A percentile compares a stretch with the other conserved stretches of the same genome.
Evolutionary conservation across 2,113 vertebrate species (phyloP).

Genomic region (Spilogale gracilis): DNA sequence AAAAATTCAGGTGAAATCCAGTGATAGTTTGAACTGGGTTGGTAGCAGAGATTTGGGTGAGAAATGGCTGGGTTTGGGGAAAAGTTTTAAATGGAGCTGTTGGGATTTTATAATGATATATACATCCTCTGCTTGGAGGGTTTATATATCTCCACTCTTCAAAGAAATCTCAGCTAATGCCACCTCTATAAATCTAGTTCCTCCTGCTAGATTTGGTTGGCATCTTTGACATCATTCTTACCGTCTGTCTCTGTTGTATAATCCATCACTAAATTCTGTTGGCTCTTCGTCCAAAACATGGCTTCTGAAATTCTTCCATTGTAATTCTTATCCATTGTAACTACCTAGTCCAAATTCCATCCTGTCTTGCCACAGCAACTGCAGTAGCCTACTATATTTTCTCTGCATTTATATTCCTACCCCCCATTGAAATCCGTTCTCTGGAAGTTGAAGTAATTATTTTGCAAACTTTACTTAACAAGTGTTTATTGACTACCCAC

Average conservation of each 20-base stretch:
- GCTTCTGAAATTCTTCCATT: not conserved
- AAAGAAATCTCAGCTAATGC: not conserved
- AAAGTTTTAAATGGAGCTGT: not conserved
- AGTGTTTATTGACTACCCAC: not conserved
- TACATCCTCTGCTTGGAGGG: not conserved
- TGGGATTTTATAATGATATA: not conserved
- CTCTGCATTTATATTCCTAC: not conserved
- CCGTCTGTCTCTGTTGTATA: accelerated
- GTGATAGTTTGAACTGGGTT: not conserved
- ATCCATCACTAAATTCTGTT: not conserved
- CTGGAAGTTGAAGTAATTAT: not conserved
- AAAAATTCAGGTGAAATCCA: not conserved
- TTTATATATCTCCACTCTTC: not conserved
- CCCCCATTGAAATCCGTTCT: not conserved
- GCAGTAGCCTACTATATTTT: not conserved
- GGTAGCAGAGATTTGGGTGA: not conserved
- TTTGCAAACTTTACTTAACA: not conserved
- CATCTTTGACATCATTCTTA: not conserved
- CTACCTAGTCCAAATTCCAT: too few species aligned
- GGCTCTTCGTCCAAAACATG: not conserved
- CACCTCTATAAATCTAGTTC: not conserved
- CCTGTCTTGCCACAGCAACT: not conserved
- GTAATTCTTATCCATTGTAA: not conserved
- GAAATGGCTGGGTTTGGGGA: not conserved
- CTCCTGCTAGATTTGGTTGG: accelerated